Base-by-base conservation (phyloP, 2,113 vertebrate species). In the Agapornis roseicollis region DNA sequence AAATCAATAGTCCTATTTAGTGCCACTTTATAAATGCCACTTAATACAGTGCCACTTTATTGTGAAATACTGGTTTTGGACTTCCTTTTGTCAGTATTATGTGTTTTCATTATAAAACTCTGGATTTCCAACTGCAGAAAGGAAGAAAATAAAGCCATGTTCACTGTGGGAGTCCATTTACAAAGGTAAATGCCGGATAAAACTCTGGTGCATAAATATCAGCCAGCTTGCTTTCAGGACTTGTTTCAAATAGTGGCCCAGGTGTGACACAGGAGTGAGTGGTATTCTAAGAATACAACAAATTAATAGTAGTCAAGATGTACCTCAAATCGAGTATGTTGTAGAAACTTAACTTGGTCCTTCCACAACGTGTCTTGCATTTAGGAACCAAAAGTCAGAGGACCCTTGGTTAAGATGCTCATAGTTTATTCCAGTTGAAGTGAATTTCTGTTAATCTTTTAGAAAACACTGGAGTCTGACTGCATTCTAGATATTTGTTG, bases 301-400 rank as follows among this genome's bases (percentile, higher is more conserved):
- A 60, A 68, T 15, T 29, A 71, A 8, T 11, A 35, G 16, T 31
- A 35, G 19, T 50, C 23, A 89, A 35, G 33, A 24, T 17, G 5
- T 44, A 55, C 55, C 46, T 78, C 37, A 71, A 50, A 53, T 55
- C 18, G 2, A 25, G 3, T 74, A 37, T 13, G 6, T 13, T 82
- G 35, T 31, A 53, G 33, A 47, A 5, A 25, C 9, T 20, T 63
- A 27, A 13, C 24, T 83, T 78, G 10, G 42, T 69, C 20, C 11
- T 80, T 60, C 49, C 7, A 17, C 39, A 50, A 0, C 0, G 0
- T 69, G 44, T 42, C 22, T 31, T 46, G 41, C 11, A 6, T 37
- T 72, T 53, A 61, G 64, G 49, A 73, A 31, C 7, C 2, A 39
- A 65, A 60, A 77, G 24, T 6, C 2, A 35, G 70, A 39, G 11